Percentiles rank a stretch among this genome's conserved stretches.
These are phyloP conservation scores for Tamandua tetradactyla DNA, from an alignment of 2,797 vertebrate genomes.

Conservation along the genomic window DNA sequence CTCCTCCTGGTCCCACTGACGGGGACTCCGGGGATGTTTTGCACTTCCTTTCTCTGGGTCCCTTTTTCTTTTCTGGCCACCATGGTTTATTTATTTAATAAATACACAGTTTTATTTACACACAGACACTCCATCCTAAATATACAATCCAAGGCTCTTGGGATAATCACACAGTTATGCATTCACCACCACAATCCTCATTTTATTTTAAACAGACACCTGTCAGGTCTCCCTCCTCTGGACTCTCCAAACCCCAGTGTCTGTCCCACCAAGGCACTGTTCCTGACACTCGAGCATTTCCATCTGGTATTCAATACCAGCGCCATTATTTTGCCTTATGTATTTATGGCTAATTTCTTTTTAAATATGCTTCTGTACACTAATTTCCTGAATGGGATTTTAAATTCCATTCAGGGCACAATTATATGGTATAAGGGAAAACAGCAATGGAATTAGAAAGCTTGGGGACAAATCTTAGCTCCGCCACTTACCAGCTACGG, in stretches of 20 bases:
- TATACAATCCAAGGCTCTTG: no score
- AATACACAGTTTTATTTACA: no score
- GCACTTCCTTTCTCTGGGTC: not conserved
- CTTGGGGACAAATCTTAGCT: no score
- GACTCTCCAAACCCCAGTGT: not conserved
- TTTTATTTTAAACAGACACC: not conserved
- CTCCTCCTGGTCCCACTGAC: not conserved
- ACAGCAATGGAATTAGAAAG: no score
- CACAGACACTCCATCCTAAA: no score
- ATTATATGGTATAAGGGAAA: not conserved
- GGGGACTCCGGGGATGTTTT: rapidly evolving
- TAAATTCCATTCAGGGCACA: not conserved
- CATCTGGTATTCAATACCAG: not conserved
- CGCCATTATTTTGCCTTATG: not conserved
- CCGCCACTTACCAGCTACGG: no score
- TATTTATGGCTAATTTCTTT: not conserved
- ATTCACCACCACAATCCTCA: not conserved
- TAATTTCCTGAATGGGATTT: not conserved
- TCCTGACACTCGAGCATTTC: not conserved
- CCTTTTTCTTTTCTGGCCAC: not conserved
- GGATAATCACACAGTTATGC: no score
- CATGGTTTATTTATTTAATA: no score
- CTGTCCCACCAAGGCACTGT: no score
- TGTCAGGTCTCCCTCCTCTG: not conserved
- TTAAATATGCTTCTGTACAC: not conserved